Conservation (phyloP, 2,888 invertebrate species). For the Strigamia maritima region DNA sequence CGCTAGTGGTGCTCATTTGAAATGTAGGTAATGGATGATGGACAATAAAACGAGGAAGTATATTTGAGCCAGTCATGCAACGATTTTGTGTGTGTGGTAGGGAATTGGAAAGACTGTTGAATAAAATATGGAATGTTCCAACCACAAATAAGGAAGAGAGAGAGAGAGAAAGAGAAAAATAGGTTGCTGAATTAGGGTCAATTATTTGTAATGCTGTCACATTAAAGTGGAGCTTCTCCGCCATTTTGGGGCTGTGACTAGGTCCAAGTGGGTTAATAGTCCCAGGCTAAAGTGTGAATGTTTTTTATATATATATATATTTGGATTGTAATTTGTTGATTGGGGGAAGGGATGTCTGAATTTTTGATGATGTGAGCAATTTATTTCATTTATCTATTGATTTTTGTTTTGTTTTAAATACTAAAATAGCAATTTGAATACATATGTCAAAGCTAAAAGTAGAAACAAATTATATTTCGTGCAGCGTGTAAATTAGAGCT, state of each 20-base stretch:
- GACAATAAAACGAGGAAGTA: conserved; percentile 4
- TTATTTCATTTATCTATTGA: too few relatives aligned
- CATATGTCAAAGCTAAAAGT: background rate
- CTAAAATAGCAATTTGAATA: background rate
- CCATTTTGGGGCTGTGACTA: background rate
- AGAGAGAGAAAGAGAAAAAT: background rate
- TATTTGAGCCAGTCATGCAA: conserved; percentile 4
- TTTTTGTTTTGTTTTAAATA: too few relatives aligned
- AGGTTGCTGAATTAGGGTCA: conserved; percentile 4
- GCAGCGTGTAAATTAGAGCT: background rate
- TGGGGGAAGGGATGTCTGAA: too few relatives aligned
- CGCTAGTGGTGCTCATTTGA: background rate
- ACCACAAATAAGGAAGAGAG: conserved; percentile 4
- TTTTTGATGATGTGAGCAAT: too few relatives aligned
- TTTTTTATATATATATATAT: too few relatives aligned
- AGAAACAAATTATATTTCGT: background rate
- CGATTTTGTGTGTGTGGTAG: background rate
- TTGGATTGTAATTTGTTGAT: too few relatives aligned
- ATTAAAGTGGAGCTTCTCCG: background rate
- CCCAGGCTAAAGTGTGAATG: too few relatives aligned
- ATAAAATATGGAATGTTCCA: conserved; percentile 4
- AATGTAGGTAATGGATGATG: conserved; percentile 4
- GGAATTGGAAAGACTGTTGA: conserved; percentile 4
- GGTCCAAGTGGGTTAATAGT: too few relatives aligned
- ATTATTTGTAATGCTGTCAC: conserved; percentile 4